Evolutionary conservation across 2,797 vertebrate genomes (phyloP).

Genomic region (Emys orbicularis): DNA sequence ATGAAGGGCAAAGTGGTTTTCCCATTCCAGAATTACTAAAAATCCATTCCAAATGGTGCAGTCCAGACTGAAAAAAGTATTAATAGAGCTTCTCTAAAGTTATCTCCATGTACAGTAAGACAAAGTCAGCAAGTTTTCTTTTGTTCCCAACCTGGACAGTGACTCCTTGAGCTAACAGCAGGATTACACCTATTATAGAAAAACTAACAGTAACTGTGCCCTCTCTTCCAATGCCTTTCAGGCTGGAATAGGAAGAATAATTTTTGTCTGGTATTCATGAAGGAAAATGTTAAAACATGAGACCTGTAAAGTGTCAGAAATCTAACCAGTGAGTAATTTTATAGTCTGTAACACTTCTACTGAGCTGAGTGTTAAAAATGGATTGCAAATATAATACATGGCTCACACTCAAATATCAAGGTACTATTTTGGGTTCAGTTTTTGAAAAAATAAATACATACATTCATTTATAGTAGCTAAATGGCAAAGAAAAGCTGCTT

Average conservation of each 20-base stretch:
- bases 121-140: not conserved
- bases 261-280: not conserved
- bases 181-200: not conserved
- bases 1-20: not conserved
- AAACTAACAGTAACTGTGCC: not conserved
- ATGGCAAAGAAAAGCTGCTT: constrained; percentile 31
- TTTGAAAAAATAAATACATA: constrained; percentile 46
- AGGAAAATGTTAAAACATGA: constrained; percentile 18
- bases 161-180: constrained; percentile 1
- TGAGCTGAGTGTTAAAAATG: constrained; percentile 58
- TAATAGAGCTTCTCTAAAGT: not conserved
- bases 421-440: constrained; percentile 68
- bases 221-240: not conserved
- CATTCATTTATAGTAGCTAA: constrained; percentile 52
- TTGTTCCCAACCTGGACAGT: not conserved
- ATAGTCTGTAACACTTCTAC: constrained; percentile 60
- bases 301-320: constrained; percentile 46
- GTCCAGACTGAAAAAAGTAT: not conserved
- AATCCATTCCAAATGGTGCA: constrained; percentile 7
- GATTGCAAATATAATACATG: constrained; percentile 66
- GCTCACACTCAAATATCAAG: constrained; percentile 71
- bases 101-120: not conserved
- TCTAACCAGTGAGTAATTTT: constrained; percentile 51
- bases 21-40: not conserved
- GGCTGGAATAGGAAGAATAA: not conserved